Base-by-base conservation (phyloP, 2,888 invertebrate species). In the Stratiomys singularior region DNA sequence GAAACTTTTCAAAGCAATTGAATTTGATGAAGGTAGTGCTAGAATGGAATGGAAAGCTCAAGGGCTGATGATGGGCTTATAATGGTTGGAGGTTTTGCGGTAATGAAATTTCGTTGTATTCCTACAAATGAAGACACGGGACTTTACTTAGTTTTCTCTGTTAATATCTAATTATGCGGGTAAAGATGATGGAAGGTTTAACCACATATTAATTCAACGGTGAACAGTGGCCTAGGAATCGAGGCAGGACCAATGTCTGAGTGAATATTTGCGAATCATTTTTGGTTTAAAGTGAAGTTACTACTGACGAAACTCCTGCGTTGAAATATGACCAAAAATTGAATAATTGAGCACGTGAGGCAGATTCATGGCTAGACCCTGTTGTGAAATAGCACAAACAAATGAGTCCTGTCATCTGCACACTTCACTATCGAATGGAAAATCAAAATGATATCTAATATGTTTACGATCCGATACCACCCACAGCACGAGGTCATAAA, bases 1-100 rank as follows among this genome's bases (percentile, higher is more conserved):
- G 25, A 60, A 60, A 60, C 23, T 60, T 60, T 60, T 60, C 58
- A 60, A 18, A 60, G 58, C 58, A 60, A 25, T 25, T 60, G 58
- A 60, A 25, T 25, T 60, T 60, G 58, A 60, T 25, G 58, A 60
- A 60, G 58, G 58, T 60, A 21, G 52, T 52, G 18, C 15, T 4
- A 52, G 58, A 21, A 25, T 52, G 3, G 13, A 60, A 60, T 3
- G 58, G 52, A 52, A 60, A 25, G 58, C 18, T 25, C 25, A 25
- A 60, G 25, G 25, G 58, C 52, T 60, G 25, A 60, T 60, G 25
- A 60, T 60, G 58, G 58, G 25, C 58, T 23, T 25, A 60, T 60
- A 13, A 60, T 60, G 58, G 58, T 23, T 21, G 23, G 23, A 9
- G 58, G 11, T 60, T 60, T 60, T 60, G 58, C 11, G 23, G 58